Evolutionary conservation across 2,888 invertebrate genomes (phyloP).

Genomic region (Brenthis daphne): DNA sequence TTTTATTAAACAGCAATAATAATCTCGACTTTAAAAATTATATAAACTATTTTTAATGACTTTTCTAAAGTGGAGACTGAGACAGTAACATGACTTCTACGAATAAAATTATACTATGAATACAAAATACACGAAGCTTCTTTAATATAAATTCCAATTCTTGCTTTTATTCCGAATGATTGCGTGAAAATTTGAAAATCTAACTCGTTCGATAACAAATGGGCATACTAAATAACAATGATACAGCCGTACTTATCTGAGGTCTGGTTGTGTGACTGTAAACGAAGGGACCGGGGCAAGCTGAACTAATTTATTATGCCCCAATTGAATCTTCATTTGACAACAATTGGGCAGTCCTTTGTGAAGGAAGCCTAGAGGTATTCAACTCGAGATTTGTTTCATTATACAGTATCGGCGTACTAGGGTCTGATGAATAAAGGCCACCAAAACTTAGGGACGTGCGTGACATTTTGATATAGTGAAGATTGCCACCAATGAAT

Average conservation of each 20-base stretch:
- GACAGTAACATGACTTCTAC: too few species aligned
- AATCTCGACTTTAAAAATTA: too few species aligned
- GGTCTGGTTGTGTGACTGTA: slow-evolving; percentile 50
- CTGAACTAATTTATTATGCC: slow-evolving; percentile 58
- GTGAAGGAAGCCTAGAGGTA: slow-evolving; percentile 53
- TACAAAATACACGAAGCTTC: too few species aligned
- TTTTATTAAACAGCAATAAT: too few species aligned
- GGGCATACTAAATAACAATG: slow-evolving; percentile 63
- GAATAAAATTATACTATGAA: too few species aligned
- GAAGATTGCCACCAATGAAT: slow-evolving; percentile 36
- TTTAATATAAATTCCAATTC: background rate
- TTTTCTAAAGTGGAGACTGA: too few species aligned
- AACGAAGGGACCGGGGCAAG: slow-evolving; percentile 61
- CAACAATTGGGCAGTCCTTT: slow-evolving; percentile 72
- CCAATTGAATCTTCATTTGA: slow-evolving; percentile 80
- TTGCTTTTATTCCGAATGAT: background rate
- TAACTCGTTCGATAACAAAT: slow-evolving; percentile 34
- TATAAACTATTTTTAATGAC: too few species aligned
- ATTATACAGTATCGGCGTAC: slow-evolving; percentile 47
- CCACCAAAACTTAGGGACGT: slow-evolving; percentile 41
- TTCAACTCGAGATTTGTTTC: slow-evolving; percentile 57
- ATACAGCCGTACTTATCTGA: slow-evolving; percentile 47
- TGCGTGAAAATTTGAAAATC: slow-evolving; percentile 4
- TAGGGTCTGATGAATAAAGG: slow-evolving; percentile 43
- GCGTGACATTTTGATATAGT: slow-evolving; percentile 45